These are phyloP conservation scores for Platalea minor DNA, from an alignment of 2,797 vertebrate species.

Conservation along the genomic window DNA sequence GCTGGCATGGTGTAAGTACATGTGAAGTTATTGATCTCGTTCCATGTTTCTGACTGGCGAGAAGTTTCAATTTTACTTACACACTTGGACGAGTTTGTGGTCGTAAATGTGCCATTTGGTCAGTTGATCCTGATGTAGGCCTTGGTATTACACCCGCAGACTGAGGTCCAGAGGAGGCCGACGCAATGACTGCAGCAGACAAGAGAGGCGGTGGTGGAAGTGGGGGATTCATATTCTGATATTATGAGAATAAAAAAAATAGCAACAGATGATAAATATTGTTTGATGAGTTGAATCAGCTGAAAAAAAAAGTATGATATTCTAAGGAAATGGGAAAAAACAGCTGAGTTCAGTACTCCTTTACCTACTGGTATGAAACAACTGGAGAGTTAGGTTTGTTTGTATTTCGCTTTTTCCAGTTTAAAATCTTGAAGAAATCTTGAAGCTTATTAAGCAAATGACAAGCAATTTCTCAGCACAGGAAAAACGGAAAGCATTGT, in stretches of 20 bases:
- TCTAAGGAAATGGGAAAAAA: neutral
- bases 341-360: neutral
- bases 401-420: neutral
- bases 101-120: conserved; percentile 83
- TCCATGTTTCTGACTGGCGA: neutral
- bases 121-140: conserved; percentile 78
- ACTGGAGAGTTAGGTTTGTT: neutral
- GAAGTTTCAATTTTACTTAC: conserved; percentile 79
- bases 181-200: conserved; percentile 78
- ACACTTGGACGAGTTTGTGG: conserved; percentile 90
- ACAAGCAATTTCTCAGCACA: conserved; percentile 8
- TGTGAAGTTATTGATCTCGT: neutral
- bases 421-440: neutral
- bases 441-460: conserved; percentile 29
- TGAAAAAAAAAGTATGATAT: neutral
- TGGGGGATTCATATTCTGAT: conserved; percentile 90
- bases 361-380: neutral
- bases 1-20: neutral
- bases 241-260: neutral
- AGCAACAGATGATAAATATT: conserved; percentile 33
- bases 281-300: neutral
- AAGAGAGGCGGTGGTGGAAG: conserved; percentile 90
- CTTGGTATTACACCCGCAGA: conserved; percentile 81
- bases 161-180: conserved; percentile 72
- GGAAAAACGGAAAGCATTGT: neutral